Base-by-base conservation (phyloP, 2,888 invertebrate genomes). In the Amiota mariae region DNA sequence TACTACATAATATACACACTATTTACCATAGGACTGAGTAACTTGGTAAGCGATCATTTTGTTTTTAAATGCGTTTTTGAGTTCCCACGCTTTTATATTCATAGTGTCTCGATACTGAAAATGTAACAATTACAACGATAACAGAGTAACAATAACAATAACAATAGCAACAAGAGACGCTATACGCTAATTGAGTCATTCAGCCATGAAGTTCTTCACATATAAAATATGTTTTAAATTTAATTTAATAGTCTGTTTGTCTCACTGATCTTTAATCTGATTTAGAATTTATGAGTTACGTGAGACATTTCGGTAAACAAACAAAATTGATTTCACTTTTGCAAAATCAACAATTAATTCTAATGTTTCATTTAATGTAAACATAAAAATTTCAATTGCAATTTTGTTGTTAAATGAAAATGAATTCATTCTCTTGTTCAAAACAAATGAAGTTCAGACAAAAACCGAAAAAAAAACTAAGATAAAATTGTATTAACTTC, bases 241-340 rank as follows among this genome's bases (percentile, higher is more conserved):
- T 47, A 47, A 15, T 51, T 67, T 15, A 66, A 63, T 46, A 63
- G 36, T 63, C n/a, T 54, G 36, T 36, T 57, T 15, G 57, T 18
- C n/a, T 15, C 47, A 49, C 67, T 51, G 67, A 67, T 67, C 49
- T 36, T 36, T 67, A 67, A 67, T 67, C 67, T 51, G 20, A 67
- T 15, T 49, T 51, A 47, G 24, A 47, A 36, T 63, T 67, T 20
- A 67, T 67, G 51, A 51, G 67, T 67, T 67, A 67, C 67, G 67
- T 67, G 67, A 67, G 67, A 67, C 49, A 49, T 51, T 51, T 51
- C 8, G 47, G 10, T 15, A 46, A 64, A 64, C 64, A 36, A 64
- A 66, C 47, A 47, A 66, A 66, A 66, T 67, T 67, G 8, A 51
- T 67, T 67, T 49, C 67, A 67, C 51, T 51, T 67, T 67, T 67